Evolutionary conservation across 2,113 vertebrate genomes (phyloP).

Genomic region (Lethenteron reissneri): DNA sequence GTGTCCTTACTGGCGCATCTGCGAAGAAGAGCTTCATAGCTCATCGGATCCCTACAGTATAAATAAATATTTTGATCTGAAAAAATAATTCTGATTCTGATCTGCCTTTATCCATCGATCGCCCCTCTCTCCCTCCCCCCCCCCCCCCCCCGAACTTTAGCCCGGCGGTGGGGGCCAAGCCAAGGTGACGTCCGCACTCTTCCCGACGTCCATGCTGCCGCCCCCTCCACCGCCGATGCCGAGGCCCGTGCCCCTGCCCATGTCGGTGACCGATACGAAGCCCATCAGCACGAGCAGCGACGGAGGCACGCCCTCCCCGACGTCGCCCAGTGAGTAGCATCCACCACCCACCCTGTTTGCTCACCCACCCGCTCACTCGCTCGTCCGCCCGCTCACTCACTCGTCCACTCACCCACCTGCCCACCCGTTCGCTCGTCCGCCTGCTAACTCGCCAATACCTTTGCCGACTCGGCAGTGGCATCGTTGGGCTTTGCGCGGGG

Average conservation of each 20-base stretch:
- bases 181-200: conserved; percentile 4
- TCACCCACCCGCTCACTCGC: no score
- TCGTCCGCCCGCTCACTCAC: no score
- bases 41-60: no score
- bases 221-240: conserved; percentile 5
- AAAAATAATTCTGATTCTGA: not conserved
- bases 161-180: not conserved
- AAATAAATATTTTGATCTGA: no score
- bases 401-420: no score
- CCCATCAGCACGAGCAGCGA: conserved; percentile 4
- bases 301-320: not conserved
- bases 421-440: no score
- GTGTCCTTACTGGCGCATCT: no score
- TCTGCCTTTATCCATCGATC: not conserved
- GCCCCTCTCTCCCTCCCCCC: not conserved
- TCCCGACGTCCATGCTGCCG: conserved; percentile 6
- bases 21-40: no score
- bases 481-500: no score
- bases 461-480: no score
- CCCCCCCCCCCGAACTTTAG: not conserved
- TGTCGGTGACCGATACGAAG: conserved; percentile 1
- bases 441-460: no score
- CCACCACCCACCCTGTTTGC: no score
- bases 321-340: conserved; percentile 4
- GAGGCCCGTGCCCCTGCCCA: conserved; percentile 2